phyloP scores from a whole-genome alignment of 1,140 invertebrate genomes.

The Parapsyche elsis region DNA sequence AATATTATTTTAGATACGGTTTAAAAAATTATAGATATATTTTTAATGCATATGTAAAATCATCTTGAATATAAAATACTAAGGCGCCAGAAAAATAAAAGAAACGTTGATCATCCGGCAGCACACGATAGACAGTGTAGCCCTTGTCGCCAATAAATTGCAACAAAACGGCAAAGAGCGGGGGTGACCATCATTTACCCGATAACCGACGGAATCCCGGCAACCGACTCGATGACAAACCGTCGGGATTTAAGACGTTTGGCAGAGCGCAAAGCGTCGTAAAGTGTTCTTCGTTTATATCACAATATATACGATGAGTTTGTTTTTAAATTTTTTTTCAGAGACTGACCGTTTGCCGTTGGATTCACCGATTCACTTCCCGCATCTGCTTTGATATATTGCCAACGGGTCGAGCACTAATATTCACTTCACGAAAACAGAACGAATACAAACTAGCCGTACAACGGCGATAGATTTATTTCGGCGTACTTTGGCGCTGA shows the following conservation, averaged over 20 bases:
- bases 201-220: not conserved
- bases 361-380: constrained; percentile 31
- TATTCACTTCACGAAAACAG: constrained; percentile 33
- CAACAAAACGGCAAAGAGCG: too few species aligned
- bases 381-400: constrained; percentile 31
- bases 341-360: not conserved
- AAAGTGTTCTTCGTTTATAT: not conserved
- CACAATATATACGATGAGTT: not conserved
- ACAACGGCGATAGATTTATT: constrained; percentile 32
- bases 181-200: not conserved
- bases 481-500: not conserved
- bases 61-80: too few species aligned
- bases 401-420: constrained; percentile 34
- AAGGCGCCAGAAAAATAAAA: too few species aligned
- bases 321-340: not conserved
- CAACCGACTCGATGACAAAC: constrained; percentile 29
- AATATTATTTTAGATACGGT: too few species aligned
- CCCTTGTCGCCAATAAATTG: too few species aligned
- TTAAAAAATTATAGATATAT: too few species aligned
- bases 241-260: constrained; percentile 27
- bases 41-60: too few species aligned
- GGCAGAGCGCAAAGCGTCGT: not conserved
- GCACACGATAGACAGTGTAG: too few species aligned
- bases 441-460: constrained; percentile 36
- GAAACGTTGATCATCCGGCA: too few species aligned